phyloP scores from a whole-genome alignment of 2,888 invertebrate species.

The Agriotes lineatus region DNA sequence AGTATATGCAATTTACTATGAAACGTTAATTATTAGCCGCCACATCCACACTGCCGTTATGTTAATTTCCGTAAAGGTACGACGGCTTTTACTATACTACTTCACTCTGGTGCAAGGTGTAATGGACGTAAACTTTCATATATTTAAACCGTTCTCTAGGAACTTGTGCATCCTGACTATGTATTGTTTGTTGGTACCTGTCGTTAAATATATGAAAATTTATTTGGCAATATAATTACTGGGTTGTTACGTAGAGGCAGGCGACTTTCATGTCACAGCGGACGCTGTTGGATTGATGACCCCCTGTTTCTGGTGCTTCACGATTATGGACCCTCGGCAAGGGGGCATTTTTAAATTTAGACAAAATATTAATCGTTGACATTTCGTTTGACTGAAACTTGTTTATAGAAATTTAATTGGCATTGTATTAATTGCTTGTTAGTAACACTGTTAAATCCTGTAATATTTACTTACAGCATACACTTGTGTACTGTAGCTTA shows the following conservation, averaged over 20 bases:
- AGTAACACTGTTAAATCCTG: too few relatives aligned
- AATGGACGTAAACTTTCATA: conserved; percentile 45
- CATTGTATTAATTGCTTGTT: too few relatives aligned
- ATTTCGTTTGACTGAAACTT: too few relatives aligned
- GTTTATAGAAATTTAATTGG: too few relatives aligned
- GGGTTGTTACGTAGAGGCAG: conserved; percentile 52
- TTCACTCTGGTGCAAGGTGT: conserved; percentile 50
- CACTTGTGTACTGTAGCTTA: too few relatives aligned
- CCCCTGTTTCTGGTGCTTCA: conserved; percentile 50
- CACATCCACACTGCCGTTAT: conserved; percentile 40
- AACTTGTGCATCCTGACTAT: conserved; percentile 7
- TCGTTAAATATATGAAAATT: conserved; percentile 48
- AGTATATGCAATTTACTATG: conserved; percentile 25
- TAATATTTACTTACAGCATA: too few relatives aligned
- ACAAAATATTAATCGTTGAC: neutral
- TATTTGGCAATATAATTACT: conserved; percentile 40
- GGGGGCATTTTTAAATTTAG: neutral
- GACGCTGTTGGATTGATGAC: conserved; percentile 54
- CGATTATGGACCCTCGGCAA: conserved; percentile 6
- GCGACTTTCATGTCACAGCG: conserved; percentile 54
- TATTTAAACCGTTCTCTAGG: conserved; percentile 34
- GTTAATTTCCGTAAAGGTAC: conserved; percentile 47
- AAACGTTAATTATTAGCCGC: conserved; percentile 31
- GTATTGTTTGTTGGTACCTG: conserved; percentile 22
- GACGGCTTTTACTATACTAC: conserved; percentile 44